Evolutionary conservation across 2,888 invertebrate genomes (phyloP).

Genomic region (Phortica magna): DNA sequence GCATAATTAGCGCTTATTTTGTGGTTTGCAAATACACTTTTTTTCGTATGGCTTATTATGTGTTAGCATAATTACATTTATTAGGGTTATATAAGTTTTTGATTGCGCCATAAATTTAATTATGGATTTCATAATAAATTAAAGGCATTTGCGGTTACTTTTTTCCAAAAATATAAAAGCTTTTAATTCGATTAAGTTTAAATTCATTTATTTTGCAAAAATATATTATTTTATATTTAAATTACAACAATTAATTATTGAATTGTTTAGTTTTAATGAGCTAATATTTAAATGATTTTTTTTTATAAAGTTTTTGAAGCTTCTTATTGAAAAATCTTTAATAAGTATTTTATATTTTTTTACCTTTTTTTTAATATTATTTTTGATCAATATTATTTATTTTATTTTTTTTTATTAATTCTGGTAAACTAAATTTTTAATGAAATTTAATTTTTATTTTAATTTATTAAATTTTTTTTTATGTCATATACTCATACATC

Average conservation of each 20-base stretch:
- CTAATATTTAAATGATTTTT: constrained; percentile 10
- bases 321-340: neutral
- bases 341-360: constrained; percentile 17
- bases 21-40: constrained; percentile 7
- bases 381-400: constrained; percentile 16
- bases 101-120: neutral
- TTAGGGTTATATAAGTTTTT: neutral
- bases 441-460: neutral
- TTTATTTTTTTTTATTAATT: neutral
- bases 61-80: neutral
- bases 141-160: neutral
- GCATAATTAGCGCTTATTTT: neutral
- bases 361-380: constrained; percentile 34
- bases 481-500: neutral
- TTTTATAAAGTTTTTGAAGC: constrained; percentile 25
- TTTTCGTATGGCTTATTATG: neutral
- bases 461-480: neutral
- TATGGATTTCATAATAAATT: neutral
- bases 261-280: constrained; percentile 15
- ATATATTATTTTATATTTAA: neutral
- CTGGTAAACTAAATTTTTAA: no score
- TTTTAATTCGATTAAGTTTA: no score
- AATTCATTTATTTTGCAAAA: no score
- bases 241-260: constrained; percentile 12
- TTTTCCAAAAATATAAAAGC: no score